Evolutionary conservation across 1,140 invertebrate species (phyloP).

Genomic region (Battus philenor): DNA sequence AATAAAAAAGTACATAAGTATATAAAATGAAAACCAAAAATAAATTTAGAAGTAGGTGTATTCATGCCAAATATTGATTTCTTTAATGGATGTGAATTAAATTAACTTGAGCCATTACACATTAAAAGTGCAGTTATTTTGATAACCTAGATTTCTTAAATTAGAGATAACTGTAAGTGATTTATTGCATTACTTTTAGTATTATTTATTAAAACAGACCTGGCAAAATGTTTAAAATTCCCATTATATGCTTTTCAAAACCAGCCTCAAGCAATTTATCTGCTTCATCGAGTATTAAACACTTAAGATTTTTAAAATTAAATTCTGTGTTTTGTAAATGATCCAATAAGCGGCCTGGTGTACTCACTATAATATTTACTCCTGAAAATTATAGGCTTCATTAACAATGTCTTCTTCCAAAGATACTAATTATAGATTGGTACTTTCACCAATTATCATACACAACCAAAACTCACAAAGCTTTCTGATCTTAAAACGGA

Average conservation of each 20-base stretch:
- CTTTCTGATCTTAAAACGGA: too few species aligned
- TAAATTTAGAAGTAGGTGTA: slow-evolving; percentile 10
- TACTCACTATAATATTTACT: slow-evolving; percentile 88
- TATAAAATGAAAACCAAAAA: neutral
- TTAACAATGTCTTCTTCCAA: neutral
- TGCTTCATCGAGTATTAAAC: slow-evolving; percentile 90
- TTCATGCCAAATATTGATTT: too few species aligned
- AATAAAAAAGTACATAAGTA: slow-evolving; percentile 17
- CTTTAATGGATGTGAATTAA: too few species aligned
- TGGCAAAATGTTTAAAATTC: slow-evolving; percentile 86
- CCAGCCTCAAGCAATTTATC: slow-evolving; percentile 90
- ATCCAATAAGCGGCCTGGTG: slow-evolving; percentile 88
- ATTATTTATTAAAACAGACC: slow-evolving; percentile 64
- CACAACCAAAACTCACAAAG: too few species aligned
- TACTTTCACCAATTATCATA: too few species aligned
- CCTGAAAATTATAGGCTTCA: slow-evolving; percentile 53
- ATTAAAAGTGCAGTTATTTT: too few species aligned
- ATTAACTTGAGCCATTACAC: too few species aligned
- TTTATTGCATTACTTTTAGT: neutral
- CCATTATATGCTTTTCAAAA: slow-evolving; percentile 90
- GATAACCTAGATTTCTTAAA: too few species aligned
- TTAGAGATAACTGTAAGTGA: too few species aligned
- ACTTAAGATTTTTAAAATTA: slow-evolving; percentile 85
- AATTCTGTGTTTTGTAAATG: slow-evolving; percentile 88
- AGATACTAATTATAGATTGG: too few species aligned